phyloP scores from a whole-genome alignment of 2,113 vertebrate species.

The Ursus arctos region DNA sequence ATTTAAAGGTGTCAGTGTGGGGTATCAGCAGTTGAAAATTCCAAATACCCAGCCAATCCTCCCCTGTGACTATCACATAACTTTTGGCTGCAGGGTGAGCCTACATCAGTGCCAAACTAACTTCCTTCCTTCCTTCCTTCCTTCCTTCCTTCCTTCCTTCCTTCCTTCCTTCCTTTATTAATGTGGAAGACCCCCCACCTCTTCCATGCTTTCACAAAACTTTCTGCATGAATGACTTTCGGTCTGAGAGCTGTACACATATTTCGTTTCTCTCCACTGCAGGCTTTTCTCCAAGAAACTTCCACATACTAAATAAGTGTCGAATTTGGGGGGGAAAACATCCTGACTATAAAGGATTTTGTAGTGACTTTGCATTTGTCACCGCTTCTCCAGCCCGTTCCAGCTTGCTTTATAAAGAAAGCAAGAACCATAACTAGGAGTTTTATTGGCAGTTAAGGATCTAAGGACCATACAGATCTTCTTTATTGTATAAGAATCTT shows the following conservation, averaged over 20 bases:
- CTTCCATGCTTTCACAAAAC: slow-evolving; percentile 61
- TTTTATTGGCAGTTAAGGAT: neutral
- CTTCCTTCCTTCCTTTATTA: neutral
- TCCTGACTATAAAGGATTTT: neutral
- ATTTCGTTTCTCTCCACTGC: slow-evolving; percentile 71
- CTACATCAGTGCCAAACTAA: neutral
- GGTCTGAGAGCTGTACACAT: slow-evolving; percentile 51
- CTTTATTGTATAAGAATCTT: slow-evolving; percentile 12
- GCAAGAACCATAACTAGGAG: neutral
- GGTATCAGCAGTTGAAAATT: slow-evolving; percentile 71
- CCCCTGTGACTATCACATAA: slow-evolving; percentile 44
- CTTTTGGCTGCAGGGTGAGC: slow-evolving; percentile 30
- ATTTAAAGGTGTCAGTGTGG: slow-evolving; percentile 67
- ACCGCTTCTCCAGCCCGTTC: neutral
- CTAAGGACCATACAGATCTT: slow-evolving; percentile 26
- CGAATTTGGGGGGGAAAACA: slow-evolving; percentile 1
- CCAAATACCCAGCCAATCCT: slow-evolving; percentile 51
- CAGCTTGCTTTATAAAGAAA: slow-evolving; percentile 42
- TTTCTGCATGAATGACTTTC: slow-evolving; percentile 68
- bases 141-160: too few species aligned
- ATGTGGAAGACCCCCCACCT: slow-evolving; percentile 65
- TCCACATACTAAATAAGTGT: neutral
- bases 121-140: too few species aligned
- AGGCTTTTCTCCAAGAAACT: slow-evolving; percentile 41
- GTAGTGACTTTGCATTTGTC: neutral